These are phyloP conservation scores for Champsocephalus esox DNA, from an alignment of 2,797 vertebrate species.

Conservation along the genomic window DNA sequence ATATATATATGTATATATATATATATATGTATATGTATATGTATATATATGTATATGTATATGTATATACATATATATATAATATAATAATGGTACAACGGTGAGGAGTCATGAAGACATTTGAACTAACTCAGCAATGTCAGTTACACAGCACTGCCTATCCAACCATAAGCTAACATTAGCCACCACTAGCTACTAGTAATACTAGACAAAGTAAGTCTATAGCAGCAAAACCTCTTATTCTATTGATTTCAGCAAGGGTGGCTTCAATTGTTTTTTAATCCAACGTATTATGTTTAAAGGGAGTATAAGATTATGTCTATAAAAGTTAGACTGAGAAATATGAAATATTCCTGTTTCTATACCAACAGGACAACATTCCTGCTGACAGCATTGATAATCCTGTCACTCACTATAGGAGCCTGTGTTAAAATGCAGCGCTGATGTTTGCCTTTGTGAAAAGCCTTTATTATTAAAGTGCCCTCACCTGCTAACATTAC, in stretches of 20 bases:
- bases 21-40: background rate
- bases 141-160: background rate
- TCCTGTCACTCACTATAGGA: conserved; percentile 43
- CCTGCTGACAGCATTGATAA: conserved; percentile 50
- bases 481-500: conserved; percentile 77
- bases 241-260: background rate
- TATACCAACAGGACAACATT: conserved; percentile 21
- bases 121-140: background rate
- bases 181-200: background rate
- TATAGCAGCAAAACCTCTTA: background rate
- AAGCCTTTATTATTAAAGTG: conserved; percentile 78
- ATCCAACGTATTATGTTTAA: background rate
- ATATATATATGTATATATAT: background rate
- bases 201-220: background rate
- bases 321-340: background rate
- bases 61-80: background rate
- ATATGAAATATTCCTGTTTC: conserved; percentile 20
- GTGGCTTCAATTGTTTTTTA: background rate
- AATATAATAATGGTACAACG: background rate
- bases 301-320: background rate
- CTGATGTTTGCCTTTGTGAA: conserved; percentile 73
- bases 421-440: conserved; percentile 66
- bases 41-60: background rate
- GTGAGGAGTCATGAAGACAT: background rate
- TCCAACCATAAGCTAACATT: background rate